Evolutionary conservation across 2,113 vertebrate genomes (phyloP).

Genomic region (Raphicerus campestris): DNA sequence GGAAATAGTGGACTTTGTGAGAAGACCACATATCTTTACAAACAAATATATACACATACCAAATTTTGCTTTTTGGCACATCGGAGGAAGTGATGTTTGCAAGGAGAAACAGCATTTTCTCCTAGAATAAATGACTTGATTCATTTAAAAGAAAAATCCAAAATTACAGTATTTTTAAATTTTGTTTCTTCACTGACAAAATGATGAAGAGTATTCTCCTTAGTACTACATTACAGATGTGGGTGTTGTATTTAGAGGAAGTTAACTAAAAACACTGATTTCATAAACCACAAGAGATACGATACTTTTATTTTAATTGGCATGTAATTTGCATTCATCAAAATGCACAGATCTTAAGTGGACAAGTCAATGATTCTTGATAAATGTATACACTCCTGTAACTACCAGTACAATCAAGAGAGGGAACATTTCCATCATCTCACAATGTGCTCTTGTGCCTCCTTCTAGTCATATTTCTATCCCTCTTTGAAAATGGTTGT

Average conservation of each 20-base stretch:
- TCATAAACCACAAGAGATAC: neutral
- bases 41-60: neutral
- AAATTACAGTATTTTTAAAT: neutral
- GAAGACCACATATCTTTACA: neutral
- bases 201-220: neutral
- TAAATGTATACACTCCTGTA: neutral
- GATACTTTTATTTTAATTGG: neutral
- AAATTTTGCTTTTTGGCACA: neutral
- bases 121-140: neutral
- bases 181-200: conserved; percentile 8
- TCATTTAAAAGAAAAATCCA: neutral
- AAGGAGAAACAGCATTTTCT: neutral
- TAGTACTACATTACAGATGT: neutral
- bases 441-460: neutral
- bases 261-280: neutral
- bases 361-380: neutral
- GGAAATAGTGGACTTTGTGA: neutral
- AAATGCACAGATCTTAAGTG: neutral
- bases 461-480: neutral
- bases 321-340: neutral
- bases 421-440: neutral
- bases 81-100: neutral
- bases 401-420: neutral
- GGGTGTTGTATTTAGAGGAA: neutral
- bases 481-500: neutral